phyloP scores from a whole-genome alignment of 2,888 invertebrate genomes.

The Trichogramma evanescens region DNA sequence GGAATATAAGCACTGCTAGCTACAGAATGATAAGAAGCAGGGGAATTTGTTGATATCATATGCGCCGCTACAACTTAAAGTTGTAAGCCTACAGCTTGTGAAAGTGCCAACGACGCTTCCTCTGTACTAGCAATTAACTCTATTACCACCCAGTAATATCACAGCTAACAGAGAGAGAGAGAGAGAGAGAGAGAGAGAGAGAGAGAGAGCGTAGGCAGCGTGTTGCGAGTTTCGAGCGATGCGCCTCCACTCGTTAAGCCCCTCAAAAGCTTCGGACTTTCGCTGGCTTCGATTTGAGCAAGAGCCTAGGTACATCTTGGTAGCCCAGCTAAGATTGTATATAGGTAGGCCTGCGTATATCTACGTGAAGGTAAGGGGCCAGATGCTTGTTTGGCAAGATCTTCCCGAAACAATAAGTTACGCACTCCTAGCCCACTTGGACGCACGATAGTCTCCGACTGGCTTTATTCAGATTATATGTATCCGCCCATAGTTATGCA shows the following conservation, averaged over 20 bases:
- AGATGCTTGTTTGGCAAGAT: conserved; percentile 7
- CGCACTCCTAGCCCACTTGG: neutral
- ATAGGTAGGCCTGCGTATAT: neutral
- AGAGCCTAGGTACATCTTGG: neutral
- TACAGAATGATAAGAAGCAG: conserved; percentile 30
- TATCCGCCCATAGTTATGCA: neutral
- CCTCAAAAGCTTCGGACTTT: conserved; percentile 36
- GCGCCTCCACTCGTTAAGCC: conserved; percentile 39
- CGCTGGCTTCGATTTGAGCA: neutral
- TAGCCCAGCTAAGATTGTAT: neutral
- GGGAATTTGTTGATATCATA: conserved; percentile 47
- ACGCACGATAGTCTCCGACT: too few relatives aligned
- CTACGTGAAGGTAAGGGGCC: neutral
- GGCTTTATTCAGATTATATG: too few relatives aligned
- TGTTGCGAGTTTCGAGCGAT: neutral
- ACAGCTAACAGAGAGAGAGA: conserved; percentile 27
- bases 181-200: conserved; percentile 24
- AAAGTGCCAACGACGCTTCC: too few relatives aligned
- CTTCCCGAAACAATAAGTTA: conserved; percentile 6
- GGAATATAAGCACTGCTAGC: too few relatives aligned
- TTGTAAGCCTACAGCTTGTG: conserved; percentile 43
- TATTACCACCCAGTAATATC: conserved; percentile 45
- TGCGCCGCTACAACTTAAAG: conserved; percentile 41
- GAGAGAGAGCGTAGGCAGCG: neutral
- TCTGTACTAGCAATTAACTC: conserved; percentile 44